These are phyloP conservation scores for Gallinago media DNA, from an alignment of 2,113 vertebrate genomes.

Conservation along the genomic window DNA sequence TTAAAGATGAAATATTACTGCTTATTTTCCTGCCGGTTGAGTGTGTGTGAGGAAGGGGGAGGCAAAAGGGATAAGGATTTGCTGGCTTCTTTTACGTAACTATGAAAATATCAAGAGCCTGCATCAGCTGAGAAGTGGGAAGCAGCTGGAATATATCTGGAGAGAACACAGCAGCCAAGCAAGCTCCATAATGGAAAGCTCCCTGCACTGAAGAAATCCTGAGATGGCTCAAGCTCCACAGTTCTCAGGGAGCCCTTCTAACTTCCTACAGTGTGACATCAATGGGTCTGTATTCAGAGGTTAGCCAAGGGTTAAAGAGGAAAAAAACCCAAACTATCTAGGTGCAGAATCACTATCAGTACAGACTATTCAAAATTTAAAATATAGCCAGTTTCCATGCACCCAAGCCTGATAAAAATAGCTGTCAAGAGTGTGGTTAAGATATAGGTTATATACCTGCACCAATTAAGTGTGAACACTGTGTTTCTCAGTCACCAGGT, in stretches of 20 bases:
- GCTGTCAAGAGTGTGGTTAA: neutral
- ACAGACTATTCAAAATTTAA: neutral
- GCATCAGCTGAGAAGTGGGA: neutral
- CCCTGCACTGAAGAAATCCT: neutral
- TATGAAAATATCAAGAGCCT: neutral
- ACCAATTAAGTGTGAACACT: neutral
- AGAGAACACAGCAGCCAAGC: neutral
- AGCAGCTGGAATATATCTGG: slow-evolving; percentile 28
- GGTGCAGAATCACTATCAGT: neutral
- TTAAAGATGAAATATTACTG: slow-evolving; percentile 69
- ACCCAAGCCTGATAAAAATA: neutral
- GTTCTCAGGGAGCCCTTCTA: neutral
- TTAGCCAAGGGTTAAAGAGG: neutral
- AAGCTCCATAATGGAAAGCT: neutral
- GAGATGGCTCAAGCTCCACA: neutral
- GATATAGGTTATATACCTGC: neutral
- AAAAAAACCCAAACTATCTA: neutral
- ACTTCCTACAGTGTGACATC: neutral
- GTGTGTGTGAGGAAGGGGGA: neutral
- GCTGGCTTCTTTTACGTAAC: slow-evolving; percentile 13
- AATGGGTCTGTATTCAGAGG: neutral
- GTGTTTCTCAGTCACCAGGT: neutral
- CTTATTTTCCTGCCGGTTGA: slow-evolving; percentile 54
- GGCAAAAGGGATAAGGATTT: slow-evolving; percentile 17
- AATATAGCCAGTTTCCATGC: neutral